Evolutionary conservation across 2,797 vertebrate genomes (phyloP).

Genomic region (Brachyrhaphis roseni): DNA sequence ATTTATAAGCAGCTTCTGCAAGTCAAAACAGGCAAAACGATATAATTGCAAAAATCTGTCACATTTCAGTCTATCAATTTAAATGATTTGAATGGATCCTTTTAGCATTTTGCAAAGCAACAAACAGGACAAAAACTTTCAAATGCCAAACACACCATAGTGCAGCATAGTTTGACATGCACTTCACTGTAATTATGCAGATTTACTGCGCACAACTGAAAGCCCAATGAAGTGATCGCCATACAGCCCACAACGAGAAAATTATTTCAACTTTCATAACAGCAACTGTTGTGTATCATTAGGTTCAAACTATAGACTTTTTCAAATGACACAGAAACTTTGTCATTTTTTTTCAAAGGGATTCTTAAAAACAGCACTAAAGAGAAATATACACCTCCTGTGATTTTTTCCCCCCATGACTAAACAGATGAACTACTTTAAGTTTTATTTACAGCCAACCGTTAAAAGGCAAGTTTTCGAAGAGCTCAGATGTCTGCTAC

Average conservation of each 20-base stretch:
- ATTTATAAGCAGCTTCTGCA: background rate
- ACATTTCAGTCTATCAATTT: slow-evolving; percentile 12
- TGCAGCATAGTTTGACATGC: slow-evolving; percentile 41
- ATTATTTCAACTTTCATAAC: background rate
- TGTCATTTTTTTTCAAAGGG: slow-evolving; percentile 7
- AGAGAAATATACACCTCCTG: background rate
- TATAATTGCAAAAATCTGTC: slow-evolving; percentile 5
- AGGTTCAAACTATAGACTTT: slow-evolving; percentile 27
- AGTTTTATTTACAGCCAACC: background rate
- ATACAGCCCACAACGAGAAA: slow-evolving; percentile 6
- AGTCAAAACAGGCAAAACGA: slow-evolving; percentile 23
- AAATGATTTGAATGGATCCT: slow-evolving; percentile 26
- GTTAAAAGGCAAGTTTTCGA: slow-evolving; percentile 72
- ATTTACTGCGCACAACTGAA: slow-evolving; percentile 57
- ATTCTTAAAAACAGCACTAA: slow-evolving; percentile 8
- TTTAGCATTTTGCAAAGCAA: slow-evolving; percentile 30
- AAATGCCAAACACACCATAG: slow-evolving; percentile 46
- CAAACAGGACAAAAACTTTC: slow-evolving; percentile 30
- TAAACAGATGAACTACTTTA: background rate
- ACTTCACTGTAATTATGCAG: slow-evolving; percentile 66
- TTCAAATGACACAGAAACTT: slow-evolving; percentile 28
- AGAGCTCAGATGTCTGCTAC: slow-evolving; percentile 69
- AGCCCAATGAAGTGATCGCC: slow-evolving; percentile 52
- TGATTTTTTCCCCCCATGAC: background rate
- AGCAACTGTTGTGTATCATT: slow-evolving; percentile 49